Conservation (phyloP, 2,797 vertebrate genomes). For the Setipinna tenuifilis region DNA sequence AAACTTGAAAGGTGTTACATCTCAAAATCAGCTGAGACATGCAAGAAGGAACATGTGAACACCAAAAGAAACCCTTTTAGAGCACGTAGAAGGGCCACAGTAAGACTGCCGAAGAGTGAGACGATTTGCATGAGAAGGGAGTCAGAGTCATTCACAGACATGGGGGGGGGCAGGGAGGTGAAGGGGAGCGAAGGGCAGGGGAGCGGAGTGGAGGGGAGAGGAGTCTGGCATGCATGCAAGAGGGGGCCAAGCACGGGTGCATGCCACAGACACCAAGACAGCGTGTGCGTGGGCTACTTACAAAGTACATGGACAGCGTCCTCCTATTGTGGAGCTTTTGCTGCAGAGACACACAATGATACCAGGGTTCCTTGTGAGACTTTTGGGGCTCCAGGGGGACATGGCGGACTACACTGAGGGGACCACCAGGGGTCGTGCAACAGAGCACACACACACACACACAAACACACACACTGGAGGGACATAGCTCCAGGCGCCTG, state of each 20-base stretch:
- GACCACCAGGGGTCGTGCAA: constrained; percentile 31
- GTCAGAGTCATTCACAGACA: constrained; percentile 9
- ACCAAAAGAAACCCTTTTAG: not conserved
- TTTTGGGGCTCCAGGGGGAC: not conserved
- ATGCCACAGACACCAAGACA: constrained; percentile 1
- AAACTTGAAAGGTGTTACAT: not conserved
- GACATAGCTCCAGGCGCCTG: not conserved
- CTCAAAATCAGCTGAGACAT: not conserved
- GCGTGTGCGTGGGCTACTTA: constrained; percentile 77
- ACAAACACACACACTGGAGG: not conserved
- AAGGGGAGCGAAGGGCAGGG: not conserved
- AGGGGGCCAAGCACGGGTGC: too few species aligned
- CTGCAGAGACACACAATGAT: constrained; percentile 73
- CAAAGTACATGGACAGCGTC: constrained; percentile 98
- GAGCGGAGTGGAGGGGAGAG: not conserved
- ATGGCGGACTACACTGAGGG: constrained; percentile 5
- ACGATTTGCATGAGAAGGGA: constrained; percentile 2
- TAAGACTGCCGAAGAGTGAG: not conserved
- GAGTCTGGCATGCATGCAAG: not conserved
- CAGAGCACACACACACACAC: not conserved
- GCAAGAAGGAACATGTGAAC: not conserved
- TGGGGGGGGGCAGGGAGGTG: not conserved
- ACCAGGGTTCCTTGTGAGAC: constrained; percentile 30
- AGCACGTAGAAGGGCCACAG: not conserved
- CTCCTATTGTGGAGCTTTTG: constrained; percentile 89